Evolutionary conservation across 53 echinoderm and acorn worm genomes (phyloP).

Genomic region (Astropecten irregularis): DNA sequence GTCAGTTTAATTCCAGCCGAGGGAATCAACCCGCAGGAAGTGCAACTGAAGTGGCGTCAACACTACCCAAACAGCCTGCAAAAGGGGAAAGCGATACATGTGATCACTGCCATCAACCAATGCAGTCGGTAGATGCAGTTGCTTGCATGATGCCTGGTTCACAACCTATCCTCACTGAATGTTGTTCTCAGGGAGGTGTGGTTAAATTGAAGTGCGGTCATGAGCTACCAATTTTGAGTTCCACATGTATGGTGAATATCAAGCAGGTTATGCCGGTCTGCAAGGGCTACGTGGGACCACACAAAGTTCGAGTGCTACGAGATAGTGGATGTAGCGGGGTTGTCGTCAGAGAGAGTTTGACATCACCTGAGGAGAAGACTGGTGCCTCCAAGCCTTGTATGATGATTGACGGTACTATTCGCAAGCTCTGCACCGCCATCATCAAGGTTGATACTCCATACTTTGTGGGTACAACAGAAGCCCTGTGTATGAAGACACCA

Average conservation of each 20-base stretch:
- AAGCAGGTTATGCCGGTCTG: neutral
- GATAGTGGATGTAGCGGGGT: conserved; percentile 28
- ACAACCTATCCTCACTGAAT: neutral
- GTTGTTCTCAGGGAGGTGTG: neutral
- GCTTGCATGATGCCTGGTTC: neutral
- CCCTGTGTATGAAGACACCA: neutral
- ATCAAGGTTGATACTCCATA: neutral
- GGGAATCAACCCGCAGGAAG: neutral
- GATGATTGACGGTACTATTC: conserved; percentile 22
- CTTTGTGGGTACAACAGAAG: neutral
- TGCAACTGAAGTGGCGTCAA: neutral
- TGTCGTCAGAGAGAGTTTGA: neutral
- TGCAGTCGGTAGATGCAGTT: neutral
- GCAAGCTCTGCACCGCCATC: neutral
- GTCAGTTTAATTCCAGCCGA: neutral
- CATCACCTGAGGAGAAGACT: neutral
- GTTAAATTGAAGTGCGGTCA: conserved; percentile 9
- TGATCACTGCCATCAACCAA: neutral
- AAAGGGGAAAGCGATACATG: neutral
- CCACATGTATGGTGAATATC: neutral
- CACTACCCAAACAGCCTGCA: neutral
- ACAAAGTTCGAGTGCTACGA: neutral
- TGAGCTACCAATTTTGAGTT: neutral
- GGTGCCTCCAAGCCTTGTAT: neutral
- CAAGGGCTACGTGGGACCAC: neutral